A percentile compares a stretch with the other conserved stretches of the same genome.
These are phyloP conservation scores for Potamarius usumacintae DNA, from an alignment of 2,113 vertebrate species.

Conservation along the genomic window DNA sequence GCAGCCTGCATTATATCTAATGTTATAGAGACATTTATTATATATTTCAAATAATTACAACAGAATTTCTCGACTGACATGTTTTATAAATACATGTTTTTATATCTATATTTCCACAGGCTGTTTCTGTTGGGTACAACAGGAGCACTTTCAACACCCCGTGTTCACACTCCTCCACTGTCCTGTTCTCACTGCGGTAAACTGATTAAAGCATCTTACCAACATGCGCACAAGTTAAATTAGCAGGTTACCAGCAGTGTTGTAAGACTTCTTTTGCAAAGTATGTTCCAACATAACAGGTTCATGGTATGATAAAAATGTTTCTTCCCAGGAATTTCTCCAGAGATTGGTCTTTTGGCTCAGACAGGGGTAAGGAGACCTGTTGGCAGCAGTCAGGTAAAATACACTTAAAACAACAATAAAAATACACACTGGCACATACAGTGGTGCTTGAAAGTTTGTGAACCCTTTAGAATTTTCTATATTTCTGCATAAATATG, in stretches of 20 bases:
- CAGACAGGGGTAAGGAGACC: background rate
- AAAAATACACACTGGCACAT: too few relatives aligned
- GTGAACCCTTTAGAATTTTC: background rate
- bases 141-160: background rate
- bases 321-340: slow-evolving; percentile 44
- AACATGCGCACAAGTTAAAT: background rate
- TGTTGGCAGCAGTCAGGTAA: slow-evolving; percentile 29
- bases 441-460: background rate
- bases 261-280: background rate
- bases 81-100: background rate
- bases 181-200: slow-evolving; percentile 12
- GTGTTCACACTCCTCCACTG: background rate
- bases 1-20: background rate
- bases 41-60: too few relatives aligned
- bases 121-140: background rate
- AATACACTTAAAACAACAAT: background rate
- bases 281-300: background rate
- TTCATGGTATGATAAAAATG: background rate
- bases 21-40: background rate
- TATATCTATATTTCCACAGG: slow-evolving; percentile 3
- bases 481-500: too few relatives aligned
- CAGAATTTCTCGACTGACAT: too few relatives aligned
- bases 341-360: slow-evolving; percentile 37
- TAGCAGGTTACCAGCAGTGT: background rate
- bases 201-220: background rate